These are phyloP conservation scores for Eretmochelys imbricata DNA, from an alignment of 2,113 vertebrate genomes.

Conservation along the genomic window DNA sequence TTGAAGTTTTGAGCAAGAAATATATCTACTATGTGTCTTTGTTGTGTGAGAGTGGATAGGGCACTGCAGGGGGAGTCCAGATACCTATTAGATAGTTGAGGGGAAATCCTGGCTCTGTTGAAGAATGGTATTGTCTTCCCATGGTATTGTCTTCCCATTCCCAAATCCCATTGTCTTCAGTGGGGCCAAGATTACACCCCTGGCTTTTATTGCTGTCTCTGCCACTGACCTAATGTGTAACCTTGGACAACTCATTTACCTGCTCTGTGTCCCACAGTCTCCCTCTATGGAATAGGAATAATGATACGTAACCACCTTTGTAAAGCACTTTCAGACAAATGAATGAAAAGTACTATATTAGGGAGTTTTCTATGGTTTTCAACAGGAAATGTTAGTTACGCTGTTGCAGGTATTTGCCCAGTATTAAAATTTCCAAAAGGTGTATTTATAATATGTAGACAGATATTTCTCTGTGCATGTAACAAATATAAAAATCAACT, in stretches of 20 bases:
- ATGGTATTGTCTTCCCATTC: too few species aligned
- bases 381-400: rapidly evolving
- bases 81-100: neutral
- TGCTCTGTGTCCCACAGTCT: neutral
- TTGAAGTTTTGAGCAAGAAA: neutral
- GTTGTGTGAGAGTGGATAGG: neutral
- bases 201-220: neutral
- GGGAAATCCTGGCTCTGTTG: neutral
- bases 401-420: neutral
- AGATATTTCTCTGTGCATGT: neutral
- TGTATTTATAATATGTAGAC: neutral
- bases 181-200: neutral
- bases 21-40: neutral
- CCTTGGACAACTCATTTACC: rapidly evolving
- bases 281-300: neutral
- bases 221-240: neutral
- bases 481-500: neutral
- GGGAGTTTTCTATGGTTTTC: neutral
- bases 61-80: neutral
- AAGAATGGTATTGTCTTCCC: neutral
- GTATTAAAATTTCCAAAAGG: rapidly evolving
- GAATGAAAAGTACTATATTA: neutral
- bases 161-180: neutral
- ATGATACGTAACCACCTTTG: neutral
- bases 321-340: neutral